A percentile compares a stretch with the other conserved stretches of the same genome.
phyloP scores from a whole-genome alignment of 2,113 vertebrate species.

The Phycodurus eques region DNA sequence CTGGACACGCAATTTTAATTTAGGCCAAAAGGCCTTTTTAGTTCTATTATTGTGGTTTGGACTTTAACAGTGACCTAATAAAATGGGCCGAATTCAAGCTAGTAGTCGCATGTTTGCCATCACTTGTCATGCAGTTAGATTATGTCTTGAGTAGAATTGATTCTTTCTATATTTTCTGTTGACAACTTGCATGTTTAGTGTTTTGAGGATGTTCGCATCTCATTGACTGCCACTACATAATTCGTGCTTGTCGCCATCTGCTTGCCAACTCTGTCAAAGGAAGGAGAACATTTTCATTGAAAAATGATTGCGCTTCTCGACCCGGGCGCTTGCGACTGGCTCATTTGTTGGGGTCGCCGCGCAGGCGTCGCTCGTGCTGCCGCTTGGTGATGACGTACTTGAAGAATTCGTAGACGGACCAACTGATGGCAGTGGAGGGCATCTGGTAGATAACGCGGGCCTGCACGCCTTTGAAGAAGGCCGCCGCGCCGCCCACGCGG shows the following conservation, averaged over 20 bases:
- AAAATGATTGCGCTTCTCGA: neutral
- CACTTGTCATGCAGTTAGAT: neutral
- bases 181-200: neutral
- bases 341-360: slow-evolving; percentile 43
- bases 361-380: slow-evolving; percentile 78
- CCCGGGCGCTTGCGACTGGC: neutral
- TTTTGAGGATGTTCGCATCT: neutral
- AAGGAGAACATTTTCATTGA: neutral
- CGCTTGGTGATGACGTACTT: slow-evolving; percentile 93
- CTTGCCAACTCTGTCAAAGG: neutral
- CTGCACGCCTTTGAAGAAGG: slow-evolving; percentile 95
- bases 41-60: too few relatives aligned
- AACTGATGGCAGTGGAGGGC: slow-evolving; percentile 97
- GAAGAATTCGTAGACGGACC: slow-evolving; percentile 99
- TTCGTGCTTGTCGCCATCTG: neutral
- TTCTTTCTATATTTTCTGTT: too few relatives aligned
- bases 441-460: slow-evolving; percentile 95
- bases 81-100: neutral
- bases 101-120: neutral
- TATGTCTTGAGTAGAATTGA: neutral
- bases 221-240: neutral
- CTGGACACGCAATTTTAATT: too few relatives aligned
- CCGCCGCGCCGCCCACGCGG: slow-evolving; percentile 86
- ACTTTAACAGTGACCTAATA: neutral
- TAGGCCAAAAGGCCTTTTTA: too few relatives aligned